Evolutionary conservation across 2,888 invertebrate species (phyloP).

Genomic region (Campoplex nolae): DNA sequence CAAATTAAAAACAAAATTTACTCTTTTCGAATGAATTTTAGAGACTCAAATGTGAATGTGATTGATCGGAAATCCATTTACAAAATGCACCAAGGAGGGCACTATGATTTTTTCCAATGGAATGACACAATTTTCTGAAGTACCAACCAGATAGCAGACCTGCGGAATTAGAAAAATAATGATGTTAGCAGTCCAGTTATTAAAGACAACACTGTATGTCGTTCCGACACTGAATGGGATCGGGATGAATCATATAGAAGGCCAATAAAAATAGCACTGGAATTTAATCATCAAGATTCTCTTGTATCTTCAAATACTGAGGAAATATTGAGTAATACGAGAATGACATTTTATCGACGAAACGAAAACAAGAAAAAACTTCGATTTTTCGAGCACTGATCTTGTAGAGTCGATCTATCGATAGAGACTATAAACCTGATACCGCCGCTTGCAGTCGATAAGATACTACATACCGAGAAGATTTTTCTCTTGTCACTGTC

Average conservation of each 20-base stretch:
- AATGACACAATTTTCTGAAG: neutral
- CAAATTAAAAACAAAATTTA: no score
- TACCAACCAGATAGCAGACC: neutral
- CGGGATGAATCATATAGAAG: conserved; percentile 30
- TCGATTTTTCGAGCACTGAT: conserved; percentile 28
- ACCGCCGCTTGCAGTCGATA: conserved; percentile 51
- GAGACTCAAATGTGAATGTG: no score
- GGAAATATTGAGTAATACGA: conserved; percentile 53
- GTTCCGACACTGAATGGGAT: conserved; percentile 10
- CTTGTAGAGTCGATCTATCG: conserved; percentile 27
- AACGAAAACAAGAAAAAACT: conserved; percentile 13
- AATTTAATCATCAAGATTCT: conserved; percentile 32
- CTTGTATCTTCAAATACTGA: conserved; percentile 9
- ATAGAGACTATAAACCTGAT: conserved; percentile 55
- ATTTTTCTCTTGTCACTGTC: conserved; percentile 4
- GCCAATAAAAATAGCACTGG: conserved; percentile 31
- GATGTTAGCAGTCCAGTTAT: neutral
- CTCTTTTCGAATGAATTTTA: no score
- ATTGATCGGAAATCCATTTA: neutral
- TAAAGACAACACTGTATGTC: neutral
- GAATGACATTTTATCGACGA: neutral
- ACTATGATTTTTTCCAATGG: neutral
- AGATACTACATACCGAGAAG: conserved; percentile 43
- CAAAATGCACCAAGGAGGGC: no score
- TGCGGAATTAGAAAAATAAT: neutral